phyloP scores from a whole-genome alignment of 2,888 invertebrate species.

The Sycophila texana region DNA sequence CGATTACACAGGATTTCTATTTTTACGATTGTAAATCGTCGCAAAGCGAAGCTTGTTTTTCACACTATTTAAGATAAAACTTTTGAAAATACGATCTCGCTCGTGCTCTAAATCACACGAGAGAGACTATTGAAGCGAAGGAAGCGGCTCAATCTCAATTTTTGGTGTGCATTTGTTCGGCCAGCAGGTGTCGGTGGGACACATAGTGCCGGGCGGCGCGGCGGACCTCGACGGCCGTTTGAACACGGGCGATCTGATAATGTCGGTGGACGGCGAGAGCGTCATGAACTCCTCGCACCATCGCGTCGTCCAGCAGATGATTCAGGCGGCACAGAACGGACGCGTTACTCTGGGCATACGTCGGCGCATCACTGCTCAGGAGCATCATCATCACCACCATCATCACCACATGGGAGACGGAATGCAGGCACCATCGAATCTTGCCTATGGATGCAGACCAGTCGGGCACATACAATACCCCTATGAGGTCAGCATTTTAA shows the following conservation, averaged over 20 bases:
- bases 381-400: conserved; percentile 65
- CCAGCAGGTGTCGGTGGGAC: conserved; percentile 91
- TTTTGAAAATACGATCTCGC: too few relatives aligned
- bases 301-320: conserved; percentile 94
- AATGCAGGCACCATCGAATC: conserved; percentile 72
- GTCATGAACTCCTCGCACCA: conserved; percentile 93
- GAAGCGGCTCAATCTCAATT: conserved; percentile 31
- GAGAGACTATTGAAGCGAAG: too few relatives aligned
- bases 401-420: conserved; percentile 67
- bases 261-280: conserved; percentile 92
- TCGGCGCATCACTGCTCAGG: conserved; percentile 78
- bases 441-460: conserved; percentile 62
- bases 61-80: too few relatives aligned
- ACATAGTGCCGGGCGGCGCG: conserved; percentile 96
- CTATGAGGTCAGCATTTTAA: conserved; percentile 83
- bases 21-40: too few relatives aligned
- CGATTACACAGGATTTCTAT: too few relatives aligned
- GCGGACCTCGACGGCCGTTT: conserved; percentile 94
- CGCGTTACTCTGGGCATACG: conserved; percentile 89
- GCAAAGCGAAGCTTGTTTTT: too few relatives aligned
- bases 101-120: too few relatives aligned
- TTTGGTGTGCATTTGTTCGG: conserved; percentile 47
- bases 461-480: conserved; percentile 78
- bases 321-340: conserved; percentile 90
- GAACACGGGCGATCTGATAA: conserved; percentile 93